Evolutionary conservation across 2,797 vertebrate genomes (phyloP), one percentile per base, ranked within the genome.

Genomic region (Anguilla pacifica): DNA sequence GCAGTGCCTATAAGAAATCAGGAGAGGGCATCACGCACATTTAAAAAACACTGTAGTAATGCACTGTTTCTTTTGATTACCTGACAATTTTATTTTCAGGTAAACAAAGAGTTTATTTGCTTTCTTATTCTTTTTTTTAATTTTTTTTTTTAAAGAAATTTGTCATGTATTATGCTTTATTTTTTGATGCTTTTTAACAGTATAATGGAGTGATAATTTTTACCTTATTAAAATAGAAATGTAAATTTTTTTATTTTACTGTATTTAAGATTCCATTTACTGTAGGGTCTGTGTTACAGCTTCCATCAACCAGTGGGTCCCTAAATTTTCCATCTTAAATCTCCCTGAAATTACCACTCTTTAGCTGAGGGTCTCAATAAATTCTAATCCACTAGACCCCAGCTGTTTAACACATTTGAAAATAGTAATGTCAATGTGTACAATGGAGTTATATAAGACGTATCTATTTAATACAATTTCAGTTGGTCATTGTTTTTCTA

Each of bases 1-100:
- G 90, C 90, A 91, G 91, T 91, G 93, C 89, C 88, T 88, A 85
- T 81, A 90, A 90, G 90, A 91, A 91, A 86, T 91, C 92, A 94
- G 92, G 91, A 93, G 94, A 89, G 90, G 92, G 92, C 89, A 91
- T 84, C 90, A 89, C 91, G 94, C 35, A 90, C 67, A 85, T 85
- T 85, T 89, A 83, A 88, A 84, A 88, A 91, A 91, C 91, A 87
- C 85, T 91, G 88, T 83, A 88, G 90, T 84, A 86, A 88, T 90
- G 87, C 70, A 83, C 13, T 82, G 53, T 46, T 79, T 51, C 6
- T n/a, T 25, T 87, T 53, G 7, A 35, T 13, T 82, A 51, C 79
- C 64, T 70, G 64, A 6, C 46, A n/a, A 46, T 81, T 81, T 39
- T 11, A 19, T 39, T 46, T 46, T 46, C 43, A 46, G 5, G 4